Base-by-base conservation (phyloP, 1,140 invertebrate species). In the Luehdorfia chinensis region DNA sequence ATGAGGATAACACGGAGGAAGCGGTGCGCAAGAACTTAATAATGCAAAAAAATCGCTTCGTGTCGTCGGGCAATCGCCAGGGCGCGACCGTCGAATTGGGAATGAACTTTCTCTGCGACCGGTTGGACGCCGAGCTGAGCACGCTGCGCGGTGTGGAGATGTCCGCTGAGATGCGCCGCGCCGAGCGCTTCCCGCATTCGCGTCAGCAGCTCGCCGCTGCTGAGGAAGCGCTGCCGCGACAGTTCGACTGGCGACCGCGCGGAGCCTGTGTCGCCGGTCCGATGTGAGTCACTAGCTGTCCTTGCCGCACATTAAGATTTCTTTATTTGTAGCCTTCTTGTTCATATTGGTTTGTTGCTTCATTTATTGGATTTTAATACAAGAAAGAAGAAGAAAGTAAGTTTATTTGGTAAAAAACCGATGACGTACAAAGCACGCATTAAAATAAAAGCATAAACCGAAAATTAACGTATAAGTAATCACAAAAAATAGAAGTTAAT, bases 201-300 rank as follows among this genome's bases (percentile, higher is more conserved):
- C 51, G 47, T 8, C 18, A 18, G 9, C 18, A 59, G n/a, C 9
- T 72, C 13, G 39, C 41, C 9, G 13, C 31, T 5, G 44, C 45
- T 2, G 57, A 60, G 18, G n/a, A 34, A 0, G 21, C 19, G 13
- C 45, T 71, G 16, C 61, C 59, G 2, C 47, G 55, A 11, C 47
- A 36, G 5, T 84, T 76, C 55, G 74, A 80, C 44, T 81, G 79
- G 77, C 55, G 77, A 0, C 32, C 59, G n/a, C 55, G 46, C 3
- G 79, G 75, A 1, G 79, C 50, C n/a, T 30, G 79, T 65, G 12
- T 55, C 66, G n/a, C 55, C 59, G 12, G 68, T 75, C 9, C 50
- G 55, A 31, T 60, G 67, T 74, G 12, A 49, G 60, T 51, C n/a
- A 7, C 11, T 21, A 21, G 19, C 19, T 3, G 7, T n/a, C n/a